A percentile compares a stretch with the other conserved stretches of the same genome.
Conservation (phyloP, 1,140 invertebrate species). For the Psilanteris sp. region DNA sequence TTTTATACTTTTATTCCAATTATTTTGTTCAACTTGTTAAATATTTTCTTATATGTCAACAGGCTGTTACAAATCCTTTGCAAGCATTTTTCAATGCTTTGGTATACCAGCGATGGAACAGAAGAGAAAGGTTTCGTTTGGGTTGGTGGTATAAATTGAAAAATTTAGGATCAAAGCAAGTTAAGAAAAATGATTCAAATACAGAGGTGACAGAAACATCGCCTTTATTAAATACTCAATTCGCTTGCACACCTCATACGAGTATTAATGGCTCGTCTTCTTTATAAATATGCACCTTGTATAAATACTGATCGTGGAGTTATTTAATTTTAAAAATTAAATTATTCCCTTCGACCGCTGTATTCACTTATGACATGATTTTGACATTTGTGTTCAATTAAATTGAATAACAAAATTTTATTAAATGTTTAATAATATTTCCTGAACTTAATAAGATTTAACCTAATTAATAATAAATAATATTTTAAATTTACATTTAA, state of each 20-base stretch:
- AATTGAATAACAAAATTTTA: no score
- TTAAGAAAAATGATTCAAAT: conserved; percentile 35
- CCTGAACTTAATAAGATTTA: no score
- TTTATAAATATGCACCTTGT: conserved; percentile 53
- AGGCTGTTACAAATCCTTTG: conserved; percentile 90
- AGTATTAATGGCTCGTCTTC: conserved; percentile 78
- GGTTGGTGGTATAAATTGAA: conserved; percentile 72
- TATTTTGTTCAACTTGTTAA: no score
- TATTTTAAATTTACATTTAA: no score
- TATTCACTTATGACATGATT: no score
- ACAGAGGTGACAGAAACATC: conserved; percentile 71
- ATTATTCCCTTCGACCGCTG: no score
- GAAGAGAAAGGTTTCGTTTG: conserved; percentile 71
- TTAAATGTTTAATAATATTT: no score
- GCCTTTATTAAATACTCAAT: conserved; percentile 67
- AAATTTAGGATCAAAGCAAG: conserved; percentile 54
- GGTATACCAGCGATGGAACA: conserved; percentile 87
- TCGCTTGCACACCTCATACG: conserved; percentile 68
- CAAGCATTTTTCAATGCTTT: conserved; percentile 89
- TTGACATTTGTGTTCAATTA: no score
- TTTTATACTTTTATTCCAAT: no score
- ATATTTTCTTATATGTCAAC: conserved; percentile 12
- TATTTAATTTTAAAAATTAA: no score
- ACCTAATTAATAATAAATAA: no score
- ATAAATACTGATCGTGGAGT: not conserved